Base-by-base conservation (phyloP, 1,140 invertebrate genomes). In the Zaprionus ornatus region DNA sequence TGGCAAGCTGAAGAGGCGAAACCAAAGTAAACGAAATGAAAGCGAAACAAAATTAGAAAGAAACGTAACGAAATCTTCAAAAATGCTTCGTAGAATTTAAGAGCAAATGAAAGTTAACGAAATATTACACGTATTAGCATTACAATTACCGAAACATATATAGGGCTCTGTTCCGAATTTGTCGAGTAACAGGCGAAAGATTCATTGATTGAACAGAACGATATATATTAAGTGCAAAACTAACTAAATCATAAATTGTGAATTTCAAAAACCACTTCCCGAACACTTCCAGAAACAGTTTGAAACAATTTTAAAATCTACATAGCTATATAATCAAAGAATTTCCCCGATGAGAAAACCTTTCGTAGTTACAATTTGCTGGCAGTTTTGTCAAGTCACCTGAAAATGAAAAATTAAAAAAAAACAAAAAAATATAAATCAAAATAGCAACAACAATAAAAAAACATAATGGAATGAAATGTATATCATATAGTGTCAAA, bases 71-170 rank as follows among this genome's bases (percentile, higher is more conserved):
- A 56, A 64, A 73, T 72, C 63, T 61, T 64, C 35, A 70, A 80
- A 71, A 71, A 86, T 81, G 84, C 84, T 88, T 88, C 74, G 73
- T 88, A 88, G 84, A 72, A 67, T 78, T 71, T 88, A 88, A 88
- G 84, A 67, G 84, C 65, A 88, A 88, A 79, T 90, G 84, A 88
- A 88, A 88, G 84, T 88, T 88, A 88, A 88, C 84, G 84, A 84
- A 90, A 81, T 76, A 76, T 71, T 87, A 83, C 83, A 87, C 84
- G 62, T 88, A 88, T 66, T 88, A 90, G 78, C 65, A 66, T 84
- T 88, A 78, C 4, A 78, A 80, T 45, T 42, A 42, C 61, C 56
- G 15, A 23, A 17, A 45, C 7, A 17, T 45, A 42, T 42, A 17
- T 45, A 45, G 7, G 40, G 3, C 19, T 45, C 40, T 45, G 40